These are phyloP conservation scores for Heteropelma amictum DNA, from an alignment of 2,888 invertebrate genomes.

Conservation along the genomic window DNA sequence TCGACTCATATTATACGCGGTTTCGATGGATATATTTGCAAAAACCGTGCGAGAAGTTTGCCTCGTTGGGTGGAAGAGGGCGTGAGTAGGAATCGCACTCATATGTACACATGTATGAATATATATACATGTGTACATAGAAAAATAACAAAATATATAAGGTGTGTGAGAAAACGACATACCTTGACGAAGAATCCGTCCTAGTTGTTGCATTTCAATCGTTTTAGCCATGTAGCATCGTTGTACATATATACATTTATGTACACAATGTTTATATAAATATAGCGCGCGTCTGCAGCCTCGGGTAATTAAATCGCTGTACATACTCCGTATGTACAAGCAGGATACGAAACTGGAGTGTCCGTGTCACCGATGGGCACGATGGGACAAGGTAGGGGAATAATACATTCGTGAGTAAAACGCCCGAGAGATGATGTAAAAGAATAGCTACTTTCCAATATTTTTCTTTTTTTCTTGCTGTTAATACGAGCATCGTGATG, in stretches of 20 bases:
- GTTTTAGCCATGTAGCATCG: conserved; percentile 11
- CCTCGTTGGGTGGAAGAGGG: conserved; percentile 17
- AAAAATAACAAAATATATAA: conserved; percentile 2
- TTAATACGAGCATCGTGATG: not conserved
- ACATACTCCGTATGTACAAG: not conserved
- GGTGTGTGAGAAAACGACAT: conserved; percentile 39
- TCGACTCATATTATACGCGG: conserved; percentile 69
- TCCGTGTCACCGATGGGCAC: conserved; percentile 27
- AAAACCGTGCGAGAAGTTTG: conserved; percentile 58
- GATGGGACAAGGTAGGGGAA: not conserved
- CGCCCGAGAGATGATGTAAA: conserved; percentile 49
- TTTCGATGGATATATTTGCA: conserved; percentile 65
- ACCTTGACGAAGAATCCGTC: conserved; percentile 8
- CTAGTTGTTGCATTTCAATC: not conserved
- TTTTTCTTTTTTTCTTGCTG: conserved; percentile 47
- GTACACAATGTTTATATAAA: no score
- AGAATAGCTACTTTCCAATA: conserved; percentile 51
- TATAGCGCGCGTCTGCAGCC: not conserved
- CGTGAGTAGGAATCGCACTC: not conserved
- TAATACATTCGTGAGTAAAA: not conserved
- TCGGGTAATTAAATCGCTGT: conserved; percentile 4
- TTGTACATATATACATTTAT: not conserved
- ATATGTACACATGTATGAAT: not conserved
- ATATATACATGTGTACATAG: not conserved
- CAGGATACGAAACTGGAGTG: conserved; percentile 28